A percentile compares a stretch with the other conserved stretches of the same genome.
Conservation (phyloP, 1,140 invertebrate species). For the Aleiodes sp. region DNA sequence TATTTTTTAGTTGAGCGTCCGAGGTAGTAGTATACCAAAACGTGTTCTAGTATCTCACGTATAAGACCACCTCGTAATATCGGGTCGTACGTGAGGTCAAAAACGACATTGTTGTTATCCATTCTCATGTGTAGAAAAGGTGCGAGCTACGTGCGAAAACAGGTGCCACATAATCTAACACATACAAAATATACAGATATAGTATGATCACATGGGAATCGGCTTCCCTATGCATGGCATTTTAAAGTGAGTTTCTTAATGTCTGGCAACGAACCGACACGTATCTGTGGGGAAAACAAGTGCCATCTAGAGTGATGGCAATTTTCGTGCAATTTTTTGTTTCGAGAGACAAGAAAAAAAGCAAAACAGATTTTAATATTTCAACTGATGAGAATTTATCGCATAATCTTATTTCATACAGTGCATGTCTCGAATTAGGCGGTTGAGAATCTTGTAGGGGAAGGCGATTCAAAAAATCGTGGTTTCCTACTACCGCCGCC, state of each 20-base stretch:
- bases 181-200: slow-evolving; percentile 8
- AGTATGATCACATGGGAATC: slow-evolving; percentile 35
- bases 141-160: slow-evolving; percentile 30
- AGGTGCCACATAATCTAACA: neutral
- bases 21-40: neutral
- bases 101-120: slow-evolving; percentile 34
- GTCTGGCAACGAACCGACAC: slow-evolving; percentile 39
- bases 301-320: slow-evolving; percentile 6
- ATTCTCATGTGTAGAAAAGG: slow-evolving; percentile 19
- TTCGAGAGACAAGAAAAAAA: slow-evolving; percentile 12
- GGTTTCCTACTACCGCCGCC: no score
- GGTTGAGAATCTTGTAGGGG: no score
- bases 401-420: neutral
- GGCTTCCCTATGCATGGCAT: slow-evolving; percentile 56
- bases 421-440: no score
- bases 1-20: neutral
- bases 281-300: slow-evolving; percentile 28
- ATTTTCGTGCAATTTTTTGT: slow-evolving; percentile 1
- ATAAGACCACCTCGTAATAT: slow-evolving; percentile 31
- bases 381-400: neutral
- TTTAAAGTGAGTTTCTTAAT: slow-evolving; percentile 57
- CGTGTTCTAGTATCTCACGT: slow-evolving; percentile 24
- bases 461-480: no score
- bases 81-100: slow-evolving; percentile 30
- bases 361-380: neutral